Conservation (phyloP, 2,113 vertebrate genomes). For the Larimichthys crocea region DNA sequence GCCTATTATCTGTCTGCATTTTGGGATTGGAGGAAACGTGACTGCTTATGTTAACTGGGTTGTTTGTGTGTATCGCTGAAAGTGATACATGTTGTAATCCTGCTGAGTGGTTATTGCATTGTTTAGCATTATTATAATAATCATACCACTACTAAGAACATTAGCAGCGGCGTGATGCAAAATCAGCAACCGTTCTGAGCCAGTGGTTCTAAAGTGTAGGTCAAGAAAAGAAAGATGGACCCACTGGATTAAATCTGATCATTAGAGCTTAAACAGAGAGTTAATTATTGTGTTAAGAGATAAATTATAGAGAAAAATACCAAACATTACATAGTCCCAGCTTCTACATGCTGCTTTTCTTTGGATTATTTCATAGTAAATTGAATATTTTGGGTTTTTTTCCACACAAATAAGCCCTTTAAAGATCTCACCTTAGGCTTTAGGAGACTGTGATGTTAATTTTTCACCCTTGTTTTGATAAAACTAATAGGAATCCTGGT, state of each 20-base stretch:
- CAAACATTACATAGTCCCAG: background rate
- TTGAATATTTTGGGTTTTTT: background rate
- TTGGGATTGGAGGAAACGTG: slow-evolving; percentile 35
- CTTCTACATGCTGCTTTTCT: background rate
- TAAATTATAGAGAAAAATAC: background rate
- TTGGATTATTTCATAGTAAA: background rate
- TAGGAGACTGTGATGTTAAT: background rate
- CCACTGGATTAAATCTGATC: background rate
- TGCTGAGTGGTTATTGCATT: slow-evolving; percentile 33
- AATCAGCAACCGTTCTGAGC: background rate
- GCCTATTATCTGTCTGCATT: slow-evolving; percentile 39
- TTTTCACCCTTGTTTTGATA: background rate
- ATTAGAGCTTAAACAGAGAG: background rate
- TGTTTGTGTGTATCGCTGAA: slow-evolving; percentile 16
- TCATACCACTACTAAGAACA: slow-evolving; percentile 26
- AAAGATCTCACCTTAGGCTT: background rate
- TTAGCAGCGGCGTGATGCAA: background rate
- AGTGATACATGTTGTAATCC: slow-evolving; percentile 34
- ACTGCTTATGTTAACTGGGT: slow-evolving; percentile 14
- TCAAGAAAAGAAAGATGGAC: background rate
- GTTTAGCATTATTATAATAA: slow-evolving; percentile 30
- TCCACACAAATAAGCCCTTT: background rate
- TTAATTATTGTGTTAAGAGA: background rate
- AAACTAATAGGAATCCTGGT: no score
- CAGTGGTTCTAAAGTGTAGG: background rate